phyloP scores from a whole-genome alignment of 2,888 invertebrate genomes.

The Megamerina dolium region DNA sequence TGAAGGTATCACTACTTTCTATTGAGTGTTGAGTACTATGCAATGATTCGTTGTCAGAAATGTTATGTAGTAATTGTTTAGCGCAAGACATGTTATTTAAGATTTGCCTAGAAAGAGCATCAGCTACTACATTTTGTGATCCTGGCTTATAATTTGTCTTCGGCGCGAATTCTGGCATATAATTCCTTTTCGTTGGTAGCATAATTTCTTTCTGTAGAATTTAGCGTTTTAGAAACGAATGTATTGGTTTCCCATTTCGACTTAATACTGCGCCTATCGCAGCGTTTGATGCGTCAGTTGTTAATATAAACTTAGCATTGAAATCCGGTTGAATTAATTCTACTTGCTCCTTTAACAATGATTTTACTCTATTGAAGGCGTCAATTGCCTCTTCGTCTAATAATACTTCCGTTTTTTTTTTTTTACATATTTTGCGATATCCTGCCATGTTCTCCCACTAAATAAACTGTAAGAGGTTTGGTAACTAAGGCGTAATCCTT shows the following conservation, averaged over 20 bases:
- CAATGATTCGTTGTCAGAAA: constrained; percentile 3
- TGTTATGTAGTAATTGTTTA: constrained; percentile 3
- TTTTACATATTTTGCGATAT: too few species aligned
- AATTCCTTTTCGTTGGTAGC: constrained; percentile 2
- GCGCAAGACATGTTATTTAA: too few species aligned
- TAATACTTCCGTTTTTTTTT: background rate
- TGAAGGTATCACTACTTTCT: constrained; percentile 8
- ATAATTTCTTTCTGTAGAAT: background rate
- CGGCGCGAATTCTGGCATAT: constrained; percentile 1
- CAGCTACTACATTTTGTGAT: constrained; percentile 3
- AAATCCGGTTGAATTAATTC: too few species aligned
- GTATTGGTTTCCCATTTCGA: constrained; percentile 6
- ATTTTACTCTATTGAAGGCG: constrained; percentile 9
- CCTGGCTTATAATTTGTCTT: constrained; percentile 1
- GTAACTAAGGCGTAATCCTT: background rate
- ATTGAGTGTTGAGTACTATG: constrained; percentile 6
- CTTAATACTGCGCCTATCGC: constrained; percentile 1
- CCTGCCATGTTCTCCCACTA: background rate
- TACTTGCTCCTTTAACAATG: constrained; percentile 17
- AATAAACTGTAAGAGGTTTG: background rate
- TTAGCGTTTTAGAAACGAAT: constrained; percentile 4
- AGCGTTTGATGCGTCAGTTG: constrained; percentile 24
- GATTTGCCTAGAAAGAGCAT: constrained; percentile 5
- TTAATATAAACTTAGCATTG: constrained; percentile 19
- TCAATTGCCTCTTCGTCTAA: constrained; percentile 24